A percentile compares a stretch with the other conserved stretches of the same genome.
Evolutionary conservation across 2,888 invertebrate genomes (phyloP).

Genomic region (Lithophane socia): DNA sequence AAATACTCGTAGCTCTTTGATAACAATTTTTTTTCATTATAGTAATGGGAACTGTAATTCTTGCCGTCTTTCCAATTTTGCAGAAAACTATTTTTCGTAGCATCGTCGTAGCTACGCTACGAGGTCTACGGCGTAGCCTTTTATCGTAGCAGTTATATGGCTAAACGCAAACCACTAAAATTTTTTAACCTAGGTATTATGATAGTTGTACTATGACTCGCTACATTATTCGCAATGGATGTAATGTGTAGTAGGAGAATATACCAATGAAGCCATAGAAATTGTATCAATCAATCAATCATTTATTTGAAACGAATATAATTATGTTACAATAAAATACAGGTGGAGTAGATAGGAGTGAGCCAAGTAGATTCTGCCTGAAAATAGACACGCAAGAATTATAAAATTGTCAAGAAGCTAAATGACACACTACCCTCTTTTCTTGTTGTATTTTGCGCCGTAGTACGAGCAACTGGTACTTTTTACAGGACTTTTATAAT

Average conservation of each 20-base stretch:
- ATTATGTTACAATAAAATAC: no score
- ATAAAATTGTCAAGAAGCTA: no score
- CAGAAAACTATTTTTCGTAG: not conserved
- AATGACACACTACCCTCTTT: not conserved
- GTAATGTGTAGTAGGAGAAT: not conserved
- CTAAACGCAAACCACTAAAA: no score
- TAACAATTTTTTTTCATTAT: not conserved
- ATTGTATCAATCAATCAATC: no score
- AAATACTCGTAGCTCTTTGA: not conserved
- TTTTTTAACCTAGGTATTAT: not conserved
- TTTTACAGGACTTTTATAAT: not conserved
- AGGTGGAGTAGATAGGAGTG: no score
- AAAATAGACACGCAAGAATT: no score
- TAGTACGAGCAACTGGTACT: conserved; percentile 10
- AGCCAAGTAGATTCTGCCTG: no score
- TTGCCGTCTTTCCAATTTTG: not conserved
- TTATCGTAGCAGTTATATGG: conserved; percentile 27
- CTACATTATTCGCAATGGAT: not conserved
- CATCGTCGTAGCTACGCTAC: conserved; percentile 33
- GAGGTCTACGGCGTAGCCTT: conserved; percentile 52
- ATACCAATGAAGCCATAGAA: not conserved
- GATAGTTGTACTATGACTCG: not conserved
- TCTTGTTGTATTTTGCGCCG: not conserved
- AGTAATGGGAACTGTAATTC: not conserved
- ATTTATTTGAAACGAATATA: no score